Evolutionary conservation across 2,888 invertebrate genomes (phyloP), one percentile per base, ranked within the genome.

Genomic region (Micropterix aruncella): DNA sequence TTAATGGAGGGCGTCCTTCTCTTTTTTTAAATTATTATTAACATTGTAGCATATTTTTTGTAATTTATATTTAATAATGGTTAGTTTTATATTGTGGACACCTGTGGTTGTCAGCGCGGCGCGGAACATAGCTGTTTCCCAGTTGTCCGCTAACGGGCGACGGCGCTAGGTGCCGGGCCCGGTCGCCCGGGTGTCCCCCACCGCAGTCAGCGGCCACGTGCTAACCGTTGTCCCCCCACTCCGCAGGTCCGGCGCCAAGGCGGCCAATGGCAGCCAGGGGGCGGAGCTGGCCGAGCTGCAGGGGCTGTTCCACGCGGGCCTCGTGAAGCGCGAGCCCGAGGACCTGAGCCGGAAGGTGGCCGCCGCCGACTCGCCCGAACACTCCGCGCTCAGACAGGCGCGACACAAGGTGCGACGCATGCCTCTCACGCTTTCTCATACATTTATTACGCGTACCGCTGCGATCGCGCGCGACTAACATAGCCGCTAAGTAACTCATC

Each of bases 311-410:
- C 75, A 75, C 65, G 73, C 77, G 61, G 77, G 76, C 60, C 75
- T 77, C 61, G 81, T 84, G 63, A 85, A 85, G 70, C 77, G 84
- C 62, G 86, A 85, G 66, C 85, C 85, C 57, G 85, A 85, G 70
- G 86, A 86, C 64, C 74, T 85, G 54, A 84, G 83, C 72, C 75
- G 79, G 63, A 79, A 79, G 70, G 67, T 75, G 64, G 72, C 73
- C 62, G 74, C 73, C 62, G 72, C 72, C 63, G 75, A 76, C 46
- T 40, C 47, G 57, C 63, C 65, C 62, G 61, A 66, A 66, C 69
- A 73, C 70, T 52, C 62, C 61, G 66, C 75, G 76, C 61, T 73
- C 74, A 62, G 73, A 75, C 66, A 71, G 72, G 64, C 64, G 65
- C 66, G 77, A 65, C 76, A 76, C 61, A 77, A 78, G 76, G 77